phyloP scores from a whole-genome alignment of 2,888 invertebrate genomes.

The Ennomos quercinarius region DNA sequence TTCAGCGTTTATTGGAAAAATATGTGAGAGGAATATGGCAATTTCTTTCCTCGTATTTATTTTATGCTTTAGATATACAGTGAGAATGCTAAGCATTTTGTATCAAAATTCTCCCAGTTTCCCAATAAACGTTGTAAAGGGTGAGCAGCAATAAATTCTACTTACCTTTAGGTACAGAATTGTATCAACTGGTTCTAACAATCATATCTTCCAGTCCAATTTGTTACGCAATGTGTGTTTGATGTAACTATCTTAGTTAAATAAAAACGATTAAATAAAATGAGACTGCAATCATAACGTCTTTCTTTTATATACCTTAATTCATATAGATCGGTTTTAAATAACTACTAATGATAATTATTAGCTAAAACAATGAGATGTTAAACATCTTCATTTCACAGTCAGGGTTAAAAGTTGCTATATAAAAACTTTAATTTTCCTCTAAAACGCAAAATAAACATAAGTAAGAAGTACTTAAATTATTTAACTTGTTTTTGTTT shows the following conservation, averaged over 20 bases:
- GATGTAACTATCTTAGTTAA: constrained; percentile 79
- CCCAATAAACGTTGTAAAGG: constrained; percentile 35
- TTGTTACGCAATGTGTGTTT: constrained; percentile 81
- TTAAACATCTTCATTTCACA: no score
- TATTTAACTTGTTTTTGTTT: no score
- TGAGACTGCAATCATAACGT: constrained; percentile 77
- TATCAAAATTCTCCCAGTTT: constrained; percentile 24
- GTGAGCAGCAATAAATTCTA: constrained; percentile 41
- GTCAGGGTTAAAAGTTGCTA: no score
- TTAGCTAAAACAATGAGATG: no score
- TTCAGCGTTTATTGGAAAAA: constrained; percentile 56
- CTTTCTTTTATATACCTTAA: constrained; percentile 45
- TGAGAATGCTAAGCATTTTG: constrained; percentile 41
- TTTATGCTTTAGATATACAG: constrained; percentile 37
- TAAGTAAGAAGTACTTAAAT: no score
- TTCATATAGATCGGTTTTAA: no score
- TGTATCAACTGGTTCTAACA: constrained; percentile 66
- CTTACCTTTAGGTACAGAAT: constrained; percentile 54
- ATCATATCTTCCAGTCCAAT: constrained; percentile 77
- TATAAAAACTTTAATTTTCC: no score
- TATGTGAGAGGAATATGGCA: constrained; percentile 21
- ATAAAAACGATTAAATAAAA: constrained; percentile 75
- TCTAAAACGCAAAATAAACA: no score
- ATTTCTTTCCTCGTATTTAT: constrained; percentile 47
- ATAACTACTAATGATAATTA: no score